Evolutionary conservation across 2,797 vertebrate genomes (phyloP).

Genomic region (Margarornis squamiger): DNA sequence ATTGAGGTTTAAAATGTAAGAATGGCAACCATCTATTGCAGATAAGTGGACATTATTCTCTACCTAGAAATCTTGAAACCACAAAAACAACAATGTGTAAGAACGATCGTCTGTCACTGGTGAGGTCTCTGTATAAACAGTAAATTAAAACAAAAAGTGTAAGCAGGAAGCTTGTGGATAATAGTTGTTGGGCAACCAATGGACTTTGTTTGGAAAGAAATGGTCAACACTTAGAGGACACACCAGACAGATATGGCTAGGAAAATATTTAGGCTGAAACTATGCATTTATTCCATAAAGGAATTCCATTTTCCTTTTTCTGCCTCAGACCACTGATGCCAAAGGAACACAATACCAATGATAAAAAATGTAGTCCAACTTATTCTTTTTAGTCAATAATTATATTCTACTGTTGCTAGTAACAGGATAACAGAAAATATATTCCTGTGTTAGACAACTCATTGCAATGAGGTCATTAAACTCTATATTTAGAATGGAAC

Average conservation of each 20-base stretch:
- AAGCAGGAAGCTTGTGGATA: constrained; percentile 1
- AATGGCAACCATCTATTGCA: not conserved
- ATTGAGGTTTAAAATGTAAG: not conserved
- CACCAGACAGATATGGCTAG: not conserved
- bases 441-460: not conserved
- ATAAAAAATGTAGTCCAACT: not conserved
- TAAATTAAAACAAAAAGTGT: constrained; percentile 4
- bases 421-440: not conserved
- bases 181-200: not conserved
- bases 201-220: constrained; percentile 29
- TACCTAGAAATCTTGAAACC: not conserved
- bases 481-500: not conserved
- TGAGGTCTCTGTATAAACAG: not conserved
- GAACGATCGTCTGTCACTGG: not conserved
- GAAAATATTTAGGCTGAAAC: not conserved
- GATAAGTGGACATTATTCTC: not conserved
- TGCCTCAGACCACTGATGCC: not conserved
- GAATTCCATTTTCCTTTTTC: not conserved
- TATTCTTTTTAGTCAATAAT: not conserved
- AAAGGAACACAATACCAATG: not conserved
- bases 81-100: not conserved
- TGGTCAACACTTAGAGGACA: not conserved
- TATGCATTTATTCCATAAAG: not conserved
- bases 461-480: not conserved
- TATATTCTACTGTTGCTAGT: not conserved